These are phyloP conservation scores for Lumbricus terrestris DNA, from an alignment of 2,888 invertebrate genomes.

Conservation along the genomic window DNA sequence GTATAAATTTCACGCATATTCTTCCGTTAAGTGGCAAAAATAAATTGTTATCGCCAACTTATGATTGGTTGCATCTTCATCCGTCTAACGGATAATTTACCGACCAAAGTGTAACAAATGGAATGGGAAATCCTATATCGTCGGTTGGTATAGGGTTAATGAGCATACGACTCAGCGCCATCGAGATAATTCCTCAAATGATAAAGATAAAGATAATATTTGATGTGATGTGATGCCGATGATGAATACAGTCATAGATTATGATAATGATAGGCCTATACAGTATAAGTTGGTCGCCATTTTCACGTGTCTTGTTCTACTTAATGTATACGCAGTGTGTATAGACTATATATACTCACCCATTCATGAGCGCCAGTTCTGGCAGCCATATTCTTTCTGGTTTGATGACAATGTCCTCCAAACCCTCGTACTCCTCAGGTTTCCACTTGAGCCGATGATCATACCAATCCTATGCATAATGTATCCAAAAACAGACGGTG, in stretches of 20 bases:
- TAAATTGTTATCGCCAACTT: background rate
- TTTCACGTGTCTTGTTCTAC: background rate
- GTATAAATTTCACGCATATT: no score
- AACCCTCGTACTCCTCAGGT: conserved; percentile 32
- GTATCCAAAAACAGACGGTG: no score
- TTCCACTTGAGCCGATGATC: conserved; percentile 39
- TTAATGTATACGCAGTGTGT: background rate
- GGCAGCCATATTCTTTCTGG: conserved; percentile 41
- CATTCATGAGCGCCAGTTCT: conserved; percentile 35
- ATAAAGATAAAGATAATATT: no score
- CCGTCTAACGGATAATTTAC: background rate
- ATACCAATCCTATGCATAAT: conserved; percentile 36
- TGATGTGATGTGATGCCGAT: no score
- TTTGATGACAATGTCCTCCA: conserved; percentile 37
- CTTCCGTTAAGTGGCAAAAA: no score
- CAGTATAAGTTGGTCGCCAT: background rate
- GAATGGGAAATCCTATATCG: no score
- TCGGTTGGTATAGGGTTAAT: no score
- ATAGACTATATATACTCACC: no score
- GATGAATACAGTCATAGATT: no score
- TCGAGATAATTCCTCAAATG: no score
- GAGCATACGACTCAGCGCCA: no score
- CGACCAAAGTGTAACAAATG: no score
- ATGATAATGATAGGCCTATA: background rate
- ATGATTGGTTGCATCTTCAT: background rate